Evolutionary conservation across 2,888 invertebrate species (phyloP), one percentile per base, ranked within the genome.

Genomic region (Aelia acuminata): DNA sequence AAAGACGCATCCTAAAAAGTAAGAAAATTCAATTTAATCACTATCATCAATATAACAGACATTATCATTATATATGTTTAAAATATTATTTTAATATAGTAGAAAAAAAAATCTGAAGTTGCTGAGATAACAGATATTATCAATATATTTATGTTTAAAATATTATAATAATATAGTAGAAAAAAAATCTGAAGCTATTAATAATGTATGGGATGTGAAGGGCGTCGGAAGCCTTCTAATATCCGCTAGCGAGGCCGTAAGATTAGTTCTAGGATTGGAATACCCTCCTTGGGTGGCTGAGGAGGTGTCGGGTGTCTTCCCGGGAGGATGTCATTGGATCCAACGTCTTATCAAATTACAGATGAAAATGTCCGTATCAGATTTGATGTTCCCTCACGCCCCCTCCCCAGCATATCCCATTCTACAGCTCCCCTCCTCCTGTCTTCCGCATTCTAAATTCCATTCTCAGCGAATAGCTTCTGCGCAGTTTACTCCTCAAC

Each of bases 281-380:
- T 20, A 0, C 43, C n/a, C n/a, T n/a, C n/a, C n/a, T 3, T 39
- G 43, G 22, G n/a, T 43, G 22, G 43, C 43, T 22, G 10, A 80
- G 80, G 80, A 13, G 80, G 80, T 80, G 80, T 80, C 80, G 43
- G 43, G 47, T 80, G 43, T 80, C 80, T n/a, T 47, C 63, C 15
- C 43, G n/a, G 80, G 80, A 43, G 80, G 80, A 80, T 80, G 80
- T 80, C 80, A 80, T 47, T 43, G 80, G 80, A 80, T 80, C 80
- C 80, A 43, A 70, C 43, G 80, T n/a, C 80, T 80, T 47, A 80
- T 80, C 80, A 43, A 39, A 80, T 80, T 80, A 80, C 80, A 80
- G 80, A 80, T 80, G 80, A 70, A 70, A 70, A 70, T 70, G 63
- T 70, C 35, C 63, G 80, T 80, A 80, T 80, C 80, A 80, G 80